Evolutionary conservation across 2,797 vertebrate genomes (phyloP).

Genomic region (Alouatta caraya): DNA sequence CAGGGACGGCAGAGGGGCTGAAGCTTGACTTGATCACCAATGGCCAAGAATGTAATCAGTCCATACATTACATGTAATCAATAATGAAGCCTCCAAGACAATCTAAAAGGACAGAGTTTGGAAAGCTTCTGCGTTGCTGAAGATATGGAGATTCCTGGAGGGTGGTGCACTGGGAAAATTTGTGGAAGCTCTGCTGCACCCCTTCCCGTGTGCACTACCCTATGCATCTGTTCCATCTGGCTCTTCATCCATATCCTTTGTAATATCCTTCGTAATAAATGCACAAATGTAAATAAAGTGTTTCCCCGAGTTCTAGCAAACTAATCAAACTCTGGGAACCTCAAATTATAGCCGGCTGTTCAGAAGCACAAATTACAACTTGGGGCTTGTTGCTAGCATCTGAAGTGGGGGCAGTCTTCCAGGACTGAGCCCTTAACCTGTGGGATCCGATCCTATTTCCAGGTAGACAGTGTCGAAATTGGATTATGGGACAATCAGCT

Average conservation of each 20-base stretch:
- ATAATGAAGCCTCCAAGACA: not conserved
- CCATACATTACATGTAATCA: not conserved
- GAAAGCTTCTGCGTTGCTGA: not conserved
- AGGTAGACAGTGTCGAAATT: not conserved
- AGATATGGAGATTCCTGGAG: too few species aligned
- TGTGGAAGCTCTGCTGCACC: not conserved
- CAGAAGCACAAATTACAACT: not conserved
- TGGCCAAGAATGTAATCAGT: not conserved
- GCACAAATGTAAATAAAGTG: not conserved
- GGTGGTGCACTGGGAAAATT: not conserved
- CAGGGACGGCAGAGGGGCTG: not conserved
- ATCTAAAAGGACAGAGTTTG: not conserved
- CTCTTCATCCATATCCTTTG: not conserved
- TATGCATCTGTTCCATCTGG: not conserved
- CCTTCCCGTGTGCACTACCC: not conserved
- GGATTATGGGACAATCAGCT: not conserved
- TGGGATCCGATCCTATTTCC: not conserved
- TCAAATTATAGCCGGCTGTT: not conserved
- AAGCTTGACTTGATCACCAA: not conserved
- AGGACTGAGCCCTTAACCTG: not conserved
- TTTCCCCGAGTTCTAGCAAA: not conserved
- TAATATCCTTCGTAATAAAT: not conserved
- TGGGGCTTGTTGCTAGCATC: not conserved
- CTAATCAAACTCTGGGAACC: not conserved
- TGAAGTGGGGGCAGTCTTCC: not conserved